Conservation (phyloP, 2,797 vertebrate genomes). For the Karalla daura region DNA sequence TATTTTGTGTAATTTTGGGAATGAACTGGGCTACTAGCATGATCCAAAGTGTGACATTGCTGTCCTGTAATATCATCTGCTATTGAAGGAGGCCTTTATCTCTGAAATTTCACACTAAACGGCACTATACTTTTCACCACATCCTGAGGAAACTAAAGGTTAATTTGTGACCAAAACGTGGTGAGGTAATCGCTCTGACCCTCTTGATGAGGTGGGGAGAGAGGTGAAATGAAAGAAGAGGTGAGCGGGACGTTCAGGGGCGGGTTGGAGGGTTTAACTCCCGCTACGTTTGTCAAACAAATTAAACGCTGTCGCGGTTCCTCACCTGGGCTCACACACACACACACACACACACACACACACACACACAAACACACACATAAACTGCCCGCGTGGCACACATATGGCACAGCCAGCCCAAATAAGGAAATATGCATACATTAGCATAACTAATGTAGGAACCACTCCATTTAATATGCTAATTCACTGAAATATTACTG, state of each 20-base stretch:
- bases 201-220: no score
- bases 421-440: constrained; percentile 99
- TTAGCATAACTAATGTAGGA: constrained; percentile 98
- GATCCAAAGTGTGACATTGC: no score
- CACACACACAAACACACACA: constrained; percentile 40
- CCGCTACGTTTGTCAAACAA: constrained; percentile 95
- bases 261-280: constrained; percentile 87
- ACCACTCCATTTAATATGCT: constrained; percentile 99
- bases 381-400: constrained; percentile 54
- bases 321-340: constrained; percentile 89
- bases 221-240: neutral
- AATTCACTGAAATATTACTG: constrained; percentile 99
- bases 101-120: no score
- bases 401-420: constrained; percentile 78
- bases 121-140: no score
- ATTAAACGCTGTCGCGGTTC: constrained; percentile 93
- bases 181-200: constrained; percentile 26
- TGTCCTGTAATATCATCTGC: no score
- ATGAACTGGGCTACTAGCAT: no score
- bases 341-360: constrained; percentile 23
- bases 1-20: no score
- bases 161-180: constrained; percentile 15
- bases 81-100: no score
- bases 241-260: constrained; percentile 69
- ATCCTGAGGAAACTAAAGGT: constrained; percentile 10